Evolutionary conservation across 35 echinoderm and acorn worm species (phyloP).

Genomic region (Amphiura filiformis): DNA sequence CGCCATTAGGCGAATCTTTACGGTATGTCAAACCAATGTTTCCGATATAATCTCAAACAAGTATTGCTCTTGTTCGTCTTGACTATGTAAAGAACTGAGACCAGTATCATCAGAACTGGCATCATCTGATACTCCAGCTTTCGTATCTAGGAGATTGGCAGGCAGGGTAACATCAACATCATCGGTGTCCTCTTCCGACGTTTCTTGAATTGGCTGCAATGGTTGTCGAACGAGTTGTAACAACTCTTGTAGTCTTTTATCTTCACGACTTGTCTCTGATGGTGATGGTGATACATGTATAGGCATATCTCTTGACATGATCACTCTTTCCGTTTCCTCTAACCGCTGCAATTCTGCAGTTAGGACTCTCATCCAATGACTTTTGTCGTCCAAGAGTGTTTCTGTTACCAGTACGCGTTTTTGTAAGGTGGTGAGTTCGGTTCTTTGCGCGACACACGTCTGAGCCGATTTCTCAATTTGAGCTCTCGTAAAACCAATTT

Average conservation of each 20-base stretch:
- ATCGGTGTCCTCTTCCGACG: neutral
- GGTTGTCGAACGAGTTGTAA: neutral
- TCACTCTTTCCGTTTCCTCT: neutral
- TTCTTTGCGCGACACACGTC: constrained; percentile 22
- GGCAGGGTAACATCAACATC: too few species aligned
- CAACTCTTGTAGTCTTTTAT: neutral
- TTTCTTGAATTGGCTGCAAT: neutral
- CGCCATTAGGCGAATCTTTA: too few species aligned
- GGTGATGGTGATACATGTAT: neutral
- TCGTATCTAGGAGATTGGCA: neutral
- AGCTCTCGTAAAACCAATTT: constrained; percentile 29
- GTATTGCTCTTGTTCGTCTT: constrained; percentile 24
- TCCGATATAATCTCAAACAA: neutral
- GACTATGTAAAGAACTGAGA: constrained; percentile 64
- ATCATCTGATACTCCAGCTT: constrained; percentile 10
- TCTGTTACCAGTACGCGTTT: constrained; percentile 28
- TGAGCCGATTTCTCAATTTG: constrained; percentile 27
- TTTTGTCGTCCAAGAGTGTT: constrained; percentile 26
- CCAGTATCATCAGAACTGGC: constrained; percentile 81
- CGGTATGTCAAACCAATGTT: too few species aligned
- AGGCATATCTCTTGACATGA: neutral
- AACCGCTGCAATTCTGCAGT: constrained; percentile 31
- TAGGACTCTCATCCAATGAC: constrained; percentile 6
- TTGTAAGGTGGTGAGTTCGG: constrained; percentile 39
- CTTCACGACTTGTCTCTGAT: neutral